phyloP scores from a whole-genome alignment of 1,140 invertebrate genomes.

The Cydia strobilella region DNA sequence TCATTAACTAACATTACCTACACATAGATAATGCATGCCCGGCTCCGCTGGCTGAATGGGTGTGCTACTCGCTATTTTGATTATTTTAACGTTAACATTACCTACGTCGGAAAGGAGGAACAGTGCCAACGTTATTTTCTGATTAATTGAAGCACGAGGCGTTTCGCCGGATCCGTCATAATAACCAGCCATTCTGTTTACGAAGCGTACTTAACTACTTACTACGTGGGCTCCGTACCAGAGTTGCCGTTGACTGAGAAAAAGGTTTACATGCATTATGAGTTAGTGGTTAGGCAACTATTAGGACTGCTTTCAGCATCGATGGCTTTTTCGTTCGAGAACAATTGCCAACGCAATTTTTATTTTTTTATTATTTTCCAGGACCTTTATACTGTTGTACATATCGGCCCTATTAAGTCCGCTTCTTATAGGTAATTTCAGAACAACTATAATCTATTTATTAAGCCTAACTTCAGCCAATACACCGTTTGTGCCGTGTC shows the following conservation, averaged over 20 bases:
- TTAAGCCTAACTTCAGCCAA: too few relatives aligned
- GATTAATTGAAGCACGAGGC: constrained; percentile 59
- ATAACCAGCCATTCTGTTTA: constrained; percentile 48
- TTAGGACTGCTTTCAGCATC: background rate
- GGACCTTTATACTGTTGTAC: too few relatives aligned
- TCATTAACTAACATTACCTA: background rate
- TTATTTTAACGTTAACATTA: constrained; percentile 41
- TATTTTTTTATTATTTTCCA: too few relatives aligned
- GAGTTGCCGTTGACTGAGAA: constrained; percentile 35
- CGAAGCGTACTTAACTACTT: constrained; percentile 40
- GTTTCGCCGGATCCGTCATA: constrained; percentile 54
- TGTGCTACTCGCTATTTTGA: constrained; percentile 30
- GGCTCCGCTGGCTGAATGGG: constrained; percentile 19
- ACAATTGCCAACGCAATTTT: too few relatives aligned
- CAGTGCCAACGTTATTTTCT: constrained; percentile 56
- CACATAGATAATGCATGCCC: constrained; percentile 3
- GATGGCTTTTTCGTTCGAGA: too few relatives aligned
- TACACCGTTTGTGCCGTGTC: too few relatives aligned
- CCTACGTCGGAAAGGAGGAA: constrained; percentile 45
- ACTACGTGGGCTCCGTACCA: constrained; percentile 38
- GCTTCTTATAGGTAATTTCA: too few relatives aligned
- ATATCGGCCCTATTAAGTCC: too few relatives aligned
- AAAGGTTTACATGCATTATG: constrained; percentile 25
- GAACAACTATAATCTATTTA: too few relatives aligned
- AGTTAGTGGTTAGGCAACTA: background rate